Conservation (phyloP, 2,113 vertebrate species). For the Centrocercus urophasianus region DNA sequence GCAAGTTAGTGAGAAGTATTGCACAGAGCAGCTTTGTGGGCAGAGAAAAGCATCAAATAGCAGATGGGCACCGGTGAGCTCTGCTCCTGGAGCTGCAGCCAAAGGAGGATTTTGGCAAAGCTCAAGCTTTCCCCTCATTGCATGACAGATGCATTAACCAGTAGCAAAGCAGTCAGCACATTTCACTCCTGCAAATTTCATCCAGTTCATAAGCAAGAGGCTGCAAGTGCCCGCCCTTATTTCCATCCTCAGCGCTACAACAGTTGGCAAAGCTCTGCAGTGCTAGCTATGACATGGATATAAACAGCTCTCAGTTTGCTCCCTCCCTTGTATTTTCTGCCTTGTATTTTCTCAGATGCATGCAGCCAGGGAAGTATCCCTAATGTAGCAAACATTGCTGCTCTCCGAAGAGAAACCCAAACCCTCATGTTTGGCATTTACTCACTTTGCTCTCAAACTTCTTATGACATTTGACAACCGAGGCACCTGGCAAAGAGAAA, state of each 20-base stretch:
- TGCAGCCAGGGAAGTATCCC: background rate
- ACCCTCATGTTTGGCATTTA: background rate
- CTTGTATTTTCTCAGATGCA: background rate
- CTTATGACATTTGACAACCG: background rate
- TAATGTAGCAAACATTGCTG: background rate
- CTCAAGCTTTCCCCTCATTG: background rate
- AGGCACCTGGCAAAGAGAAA: conserved; percentile 38
- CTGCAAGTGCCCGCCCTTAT: background rate
- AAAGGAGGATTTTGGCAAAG: background rate
- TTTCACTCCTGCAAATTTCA: background rate
- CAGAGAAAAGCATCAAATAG: background rate
- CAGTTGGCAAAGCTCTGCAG: background rate
- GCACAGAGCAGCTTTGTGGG: background rate
- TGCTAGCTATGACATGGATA: background rate
- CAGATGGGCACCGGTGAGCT: background rate
- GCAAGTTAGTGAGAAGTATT: background rate
- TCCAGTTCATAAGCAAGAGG: background rate
- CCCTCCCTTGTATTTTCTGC: background rate
- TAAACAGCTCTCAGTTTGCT: background rate
- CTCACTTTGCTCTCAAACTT: conserved; percentile 51
- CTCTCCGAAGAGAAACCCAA: background rate
- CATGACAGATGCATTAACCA: background rate
- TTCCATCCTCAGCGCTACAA: background rate
- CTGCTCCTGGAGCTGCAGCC: background rate
- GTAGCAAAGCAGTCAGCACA: background rate